A percentile compares a stretch with the other conserved stretches of the same genome.
These are phyloP conservation scores for Peromyscus polionotus DNA, from an alignment of 2,113 vertebrate species.

Conservation along the genomic window DNA sequence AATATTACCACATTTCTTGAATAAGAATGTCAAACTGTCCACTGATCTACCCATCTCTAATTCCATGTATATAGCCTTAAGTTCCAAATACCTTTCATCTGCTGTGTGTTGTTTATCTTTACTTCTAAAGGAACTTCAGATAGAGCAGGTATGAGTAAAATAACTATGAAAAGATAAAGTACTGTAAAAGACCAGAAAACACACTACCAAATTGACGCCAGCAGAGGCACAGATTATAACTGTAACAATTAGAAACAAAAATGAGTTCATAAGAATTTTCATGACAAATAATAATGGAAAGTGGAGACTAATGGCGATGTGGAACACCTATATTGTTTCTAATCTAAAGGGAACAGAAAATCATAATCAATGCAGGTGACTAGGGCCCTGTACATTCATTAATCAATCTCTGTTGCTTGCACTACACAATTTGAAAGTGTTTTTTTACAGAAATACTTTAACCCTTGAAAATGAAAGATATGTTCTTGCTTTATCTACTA, in stretches of 20 bases:
- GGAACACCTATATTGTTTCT: neutral
- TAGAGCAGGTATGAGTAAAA: neutral
- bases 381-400: neutral
- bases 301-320: neutral
- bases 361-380: neutral
- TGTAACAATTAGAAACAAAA: neutral
- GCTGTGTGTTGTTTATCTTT: neutral
- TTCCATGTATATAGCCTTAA: neutral
- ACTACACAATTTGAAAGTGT: neutral
- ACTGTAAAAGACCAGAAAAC: neutral
- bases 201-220: neutral
- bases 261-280: neutral
- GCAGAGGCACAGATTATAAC: neutral
- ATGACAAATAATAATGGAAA: neutral
- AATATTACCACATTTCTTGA: neutral
- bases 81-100: neutral
- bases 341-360: neutral
- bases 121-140: neutral
- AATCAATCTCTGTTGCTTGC: neutral
- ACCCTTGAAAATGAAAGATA: neutral
- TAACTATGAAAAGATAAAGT: neutral
- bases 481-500: neutral
- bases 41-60: neutral
- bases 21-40: neutral
- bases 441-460: neutral